Evolutionary conservation across 2,113 vertebrate species (phyloP).

Genomic region (Gallinago paraguaiae): DNA sequence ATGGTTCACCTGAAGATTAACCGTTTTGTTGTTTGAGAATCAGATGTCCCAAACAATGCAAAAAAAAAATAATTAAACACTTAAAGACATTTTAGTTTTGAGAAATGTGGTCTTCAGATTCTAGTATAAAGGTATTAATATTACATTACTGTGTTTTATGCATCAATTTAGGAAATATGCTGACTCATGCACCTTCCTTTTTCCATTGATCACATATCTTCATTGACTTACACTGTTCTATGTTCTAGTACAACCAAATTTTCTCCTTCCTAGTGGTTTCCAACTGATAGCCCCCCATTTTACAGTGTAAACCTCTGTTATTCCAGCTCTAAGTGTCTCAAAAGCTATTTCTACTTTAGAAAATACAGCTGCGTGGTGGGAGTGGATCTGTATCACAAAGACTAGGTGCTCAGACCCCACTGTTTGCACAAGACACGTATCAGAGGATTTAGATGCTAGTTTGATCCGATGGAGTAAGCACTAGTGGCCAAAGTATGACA

Average conservation of each 20-base stretch:
- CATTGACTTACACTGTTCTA: not conserved
- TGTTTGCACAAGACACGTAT: not conserved
- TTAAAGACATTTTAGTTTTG: not conserved
- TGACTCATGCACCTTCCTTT: not conserved
- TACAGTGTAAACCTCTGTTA: not conserved
- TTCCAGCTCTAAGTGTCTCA: not conserved
- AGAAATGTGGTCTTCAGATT: not conserved
- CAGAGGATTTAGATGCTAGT: not conserved
- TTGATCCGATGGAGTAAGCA: not conserved
- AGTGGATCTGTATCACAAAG: not conserved
- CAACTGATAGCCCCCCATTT: not conserved
- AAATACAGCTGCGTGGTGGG: not conserved
- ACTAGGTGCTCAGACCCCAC: not conserved
- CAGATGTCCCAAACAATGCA: not conserved
- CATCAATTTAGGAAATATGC: not conserved
- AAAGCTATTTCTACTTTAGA: not conserved
- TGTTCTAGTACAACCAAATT: not conserved
- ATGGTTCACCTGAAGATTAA: not conserved
- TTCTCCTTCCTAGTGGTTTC: not conserved
- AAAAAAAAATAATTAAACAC: not conserved
- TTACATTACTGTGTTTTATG: not conserved
- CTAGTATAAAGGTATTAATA: not conserved
- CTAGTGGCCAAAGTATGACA: fast-evolving
- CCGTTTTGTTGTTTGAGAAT: not conserved
- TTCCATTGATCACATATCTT: not conserved